Evolutionary conservation across 2,113 vertebrate species (phyloP).

Genomic region (Calyptommatus sinebrachiatus): DNA sequence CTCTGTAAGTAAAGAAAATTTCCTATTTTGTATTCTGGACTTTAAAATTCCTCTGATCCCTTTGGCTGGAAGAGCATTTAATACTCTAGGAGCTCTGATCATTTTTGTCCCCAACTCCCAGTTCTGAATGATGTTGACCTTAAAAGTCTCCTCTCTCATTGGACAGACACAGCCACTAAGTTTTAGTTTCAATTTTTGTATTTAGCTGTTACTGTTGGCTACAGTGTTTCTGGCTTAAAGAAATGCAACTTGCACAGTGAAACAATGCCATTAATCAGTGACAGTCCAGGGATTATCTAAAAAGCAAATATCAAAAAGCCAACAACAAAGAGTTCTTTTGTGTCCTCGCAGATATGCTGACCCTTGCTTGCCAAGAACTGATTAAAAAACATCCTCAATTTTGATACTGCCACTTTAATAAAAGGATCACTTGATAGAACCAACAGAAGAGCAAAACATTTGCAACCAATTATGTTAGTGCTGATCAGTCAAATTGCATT

Average conservation of each 20-base stretch:
- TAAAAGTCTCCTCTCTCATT: slow-evolving; percentile 17
- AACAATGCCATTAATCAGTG: neutral
- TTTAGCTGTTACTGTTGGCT: neutral
- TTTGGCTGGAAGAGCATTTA: neutral
- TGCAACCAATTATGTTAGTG: slow-evolving; percentile 77
- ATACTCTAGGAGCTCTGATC: neutral
- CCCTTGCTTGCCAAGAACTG: slow-evolving; percentile 28
- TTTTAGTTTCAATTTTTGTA: slow-evolving; percentile 1
- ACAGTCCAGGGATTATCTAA: neutral
- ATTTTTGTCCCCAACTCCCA: neutral
- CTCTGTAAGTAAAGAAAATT: neutral
- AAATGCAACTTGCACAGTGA: slow-evolving; percentile 10
- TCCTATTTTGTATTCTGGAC: neutral
- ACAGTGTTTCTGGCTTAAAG: slow-evolving; percentile 7
- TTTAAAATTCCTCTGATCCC: neutral
- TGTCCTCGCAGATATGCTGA: slow-evolving; percentile 21
- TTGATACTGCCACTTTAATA: slow-evolving; percentile 68
- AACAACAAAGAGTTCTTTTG: neutral
- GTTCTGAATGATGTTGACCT: slow-evolving; percentile 10
- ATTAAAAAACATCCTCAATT: slow-evolving; percentile 9
- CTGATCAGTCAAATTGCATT: slow-evolving; percentile 74
- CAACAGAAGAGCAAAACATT: slow-evolving; percentile 71
- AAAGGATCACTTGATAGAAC: slow-evolving; percentile 70
- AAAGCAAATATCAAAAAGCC: slow-evolving; percentile 21
- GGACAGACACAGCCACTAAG: neutral